Conservation (phyloP, 2,888 invertebrate species). For the Blera fallax region DNA sequence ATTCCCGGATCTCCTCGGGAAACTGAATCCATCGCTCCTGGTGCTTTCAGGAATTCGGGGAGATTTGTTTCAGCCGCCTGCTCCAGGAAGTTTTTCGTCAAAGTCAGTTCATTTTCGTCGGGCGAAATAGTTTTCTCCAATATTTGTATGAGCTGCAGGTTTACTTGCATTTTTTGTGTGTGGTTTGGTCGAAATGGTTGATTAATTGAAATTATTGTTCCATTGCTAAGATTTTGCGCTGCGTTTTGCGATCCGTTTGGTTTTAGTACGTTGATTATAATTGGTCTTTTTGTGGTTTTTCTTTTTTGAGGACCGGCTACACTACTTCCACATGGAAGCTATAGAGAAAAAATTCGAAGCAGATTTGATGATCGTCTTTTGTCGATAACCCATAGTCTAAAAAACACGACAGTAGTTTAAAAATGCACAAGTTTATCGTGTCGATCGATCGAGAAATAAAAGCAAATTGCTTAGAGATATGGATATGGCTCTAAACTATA, state of each 20-base stretch:
- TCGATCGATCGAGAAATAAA: too few relatives aligned
- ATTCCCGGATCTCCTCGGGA: constrained; percentile 91
- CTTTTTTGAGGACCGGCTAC: constrained; percentile 74
- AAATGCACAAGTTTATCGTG: too few relatives aligned
- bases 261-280: constrained; percentile 37
- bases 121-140: constrained; percentile 98
- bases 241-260: constrained; percentile 29
- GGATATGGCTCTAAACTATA: too few relatives aligned
- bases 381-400: too few relatives aligned
- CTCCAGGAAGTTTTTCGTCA: constrained; percentile 95
- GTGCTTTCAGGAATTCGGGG: constrained; percentile 94
- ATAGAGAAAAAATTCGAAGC: constrained; percentile 74
- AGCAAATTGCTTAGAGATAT: too few relatives aligned
- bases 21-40: constrained; percentile 97
- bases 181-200: constrained; percentile 73
- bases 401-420: too few relatives aligned
- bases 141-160: constrained; percentile 90
- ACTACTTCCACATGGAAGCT: constrained; percentile 76
- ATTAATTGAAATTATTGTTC: constrained; percentile 72
- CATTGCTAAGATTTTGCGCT: constrained; percentile 40
- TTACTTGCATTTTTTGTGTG: constrained; percentile 78
- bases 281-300: constrained; percentile 56
- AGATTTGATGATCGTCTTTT: constrained; percentile 65
- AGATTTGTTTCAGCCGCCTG: constrained; percentile 96
- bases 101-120: constrained; percentile 96